Base-by-base conservation (phyloP, 2,113 vertebrate species). In the Candoia aspera region DNA sequence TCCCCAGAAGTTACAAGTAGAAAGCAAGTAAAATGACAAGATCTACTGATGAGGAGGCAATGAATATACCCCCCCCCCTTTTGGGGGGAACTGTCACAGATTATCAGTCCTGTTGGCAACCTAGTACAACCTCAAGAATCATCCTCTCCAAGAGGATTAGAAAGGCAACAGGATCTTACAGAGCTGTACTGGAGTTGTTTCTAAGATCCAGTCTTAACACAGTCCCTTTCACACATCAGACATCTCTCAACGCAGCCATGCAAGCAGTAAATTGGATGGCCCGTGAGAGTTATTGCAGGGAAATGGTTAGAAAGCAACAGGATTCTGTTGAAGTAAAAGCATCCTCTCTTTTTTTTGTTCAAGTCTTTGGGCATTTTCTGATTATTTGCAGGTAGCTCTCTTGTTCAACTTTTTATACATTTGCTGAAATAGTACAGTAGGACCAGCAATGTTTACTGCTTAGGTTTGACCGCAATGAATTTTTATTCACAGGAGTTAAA, bases 21-120 rank as follows among this genome's bases (percentile, higher is more conserved):
- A 91, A 91, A 53, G 17, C 87, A 64, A n/a, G 90, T 86, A 57
- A 92, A 91, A n/a, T 42, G 84, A 29, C 21, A 55, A 68, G 23
- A 68, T 0, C 17, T 79, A 17, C 37, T 79, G 68, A 13, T 79
- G 33, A 79, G 68, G n/a, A 73, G 13, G 68, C 68, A 73, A 73
- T 73, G n/a, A 33, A 37, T 37, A 17, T 37, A 79, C n/a, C 24
- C 24, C 24, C n/a, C 6, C 55, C 57, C 15, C 4, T 58, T 79
- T 73, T 79, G 29, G 29, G 11, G 62, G 11, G 13, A 9, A 79
- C 8, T 79, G 17, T 79, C 33, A 79, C 37, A 33, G 13, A 42
- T 73, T 17, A 11, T 37, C 8, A 84, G 42, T 60, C 3, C 26
- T 17, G 42, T 59, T 23, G 42, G 12, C 21, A 84, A 37, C 42